Evolutionary conservation across 2,888 invertebrate species (phyloP).

Genomic region (Acrobasis suavella): DNA sequence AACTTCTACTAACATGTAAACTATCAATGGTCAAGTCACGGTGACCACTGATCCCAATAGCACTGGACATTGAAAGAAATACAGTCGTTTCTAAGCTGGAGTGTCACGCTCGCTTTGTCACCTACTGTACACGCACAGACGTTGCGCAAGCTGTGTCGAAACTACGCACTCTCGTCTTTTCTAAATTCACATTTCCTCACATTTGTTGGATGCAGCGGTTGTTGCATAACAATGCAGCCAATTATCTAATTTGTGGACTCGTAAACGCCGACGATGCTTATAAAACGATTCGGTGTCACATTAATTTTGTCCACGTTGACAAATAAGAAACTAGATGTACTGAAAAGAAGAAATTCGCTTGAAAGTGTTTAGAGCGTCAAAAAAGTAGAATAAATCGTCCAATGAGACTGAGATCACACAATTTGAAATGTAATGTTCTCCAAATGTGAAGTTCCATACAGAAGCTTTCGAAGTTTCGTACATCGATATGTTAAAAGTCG

Average conservation of each 20-base stretch:
- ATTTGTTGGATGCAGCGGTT: constrained; percentile 11
- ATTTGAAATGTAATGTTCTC: too few species aligned
- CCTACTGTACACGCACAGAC: neutral
- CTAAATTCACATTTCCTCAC: constrained; percentile 19
- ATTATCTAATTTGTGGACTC: constrained; percentile 13
- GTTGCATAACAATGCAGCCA: constrained; percentile 16
- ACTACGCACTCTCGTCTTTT: constrained; percentile 35
- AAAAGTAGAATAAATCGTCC: neutral
- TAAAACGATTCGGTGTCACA: neutral
- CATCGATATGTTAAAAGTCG: too few species aligned
- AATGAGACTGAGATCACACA: too few species aligned
- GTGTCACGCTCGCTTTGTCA: too few species aligned
- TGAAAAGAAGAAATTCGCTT: too few species aligned
- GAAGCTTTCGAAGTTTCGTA: too few species aligned
- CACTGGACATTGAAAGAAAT: too few species aligned
- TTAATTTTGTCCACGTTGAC: neutral
- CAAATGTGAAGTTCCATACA: too few species aligned
- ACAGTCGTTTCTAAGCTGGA: too few species aligned
- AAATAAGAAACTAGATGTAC: neutral
- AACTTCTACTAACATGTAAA: neutral
- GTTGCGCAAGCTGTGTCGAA: constrained; percentile 46
- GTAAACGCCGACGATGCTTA: neutral
- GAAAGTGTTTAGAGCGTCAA: neutral
- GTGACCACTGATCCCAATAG: too few species aligned
- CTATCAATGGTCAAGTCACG: neutral